Evolutionary conservation across 2,888 invertebrate species (phyloP), one percentile per base, ranked within the genome.

Genomic region (Pherbina coryleti): DNA sequence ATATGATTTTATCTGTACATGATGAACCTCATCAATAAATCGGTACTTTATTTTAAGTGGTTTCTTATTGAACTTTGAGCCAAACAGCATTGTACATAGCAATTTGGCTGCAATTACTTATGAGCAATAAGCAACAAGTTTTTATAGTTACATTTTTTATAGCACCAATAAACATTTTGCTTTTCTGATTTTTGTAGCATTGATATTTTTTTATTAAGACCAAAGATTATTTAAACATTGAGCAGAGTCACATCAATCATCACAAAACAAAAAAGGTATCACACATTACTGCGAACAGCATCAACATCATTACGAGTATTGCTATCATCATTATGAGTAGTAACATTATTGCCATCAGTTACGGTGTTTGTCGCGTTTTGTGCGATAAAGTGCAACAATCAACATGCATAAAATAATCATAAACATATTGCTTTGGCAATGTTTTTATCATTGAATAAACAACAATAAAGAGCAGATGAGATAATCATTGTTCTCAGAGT

Each of bases 351-450:
- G 19, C 3, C 67, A 37, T 60, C 66, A 31, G 7, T 28, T 28
- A 60, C 5, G 37, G 7, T 34, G 19, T 9, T 31, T 37, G 64
- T 66, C 64, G 34, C 37, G 64, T 31, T 34, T 66, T 9, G 37
- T n/a, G 64, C 31, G 64, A 66, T 66, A 66, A 66, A 34, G 17
- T 34, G 64, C 64, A 66, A 31, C 19, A 28, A 69, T 69, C 49
- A 69, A 25, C 17, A 28, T 51, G 49, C 69, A 69, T 69, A 14
- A 69, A 69, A 69, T 34, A 37, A 34, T 8, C 64, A 34, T 66
- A 25, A 49, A 69, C 14, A 7, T 28, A 28, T 28, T n/a, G 51
- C 51, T 69, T 4, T 11, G 51, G 69, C 19, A 31, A n/a, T 31
- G 31, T 64, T 64, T 64, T 28, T 31, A 17, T 31, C 28, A 69